phyloP scores from a whole-genome alignment of 2,797 vertebrate species.

The Coluber constrictor region DNA sequence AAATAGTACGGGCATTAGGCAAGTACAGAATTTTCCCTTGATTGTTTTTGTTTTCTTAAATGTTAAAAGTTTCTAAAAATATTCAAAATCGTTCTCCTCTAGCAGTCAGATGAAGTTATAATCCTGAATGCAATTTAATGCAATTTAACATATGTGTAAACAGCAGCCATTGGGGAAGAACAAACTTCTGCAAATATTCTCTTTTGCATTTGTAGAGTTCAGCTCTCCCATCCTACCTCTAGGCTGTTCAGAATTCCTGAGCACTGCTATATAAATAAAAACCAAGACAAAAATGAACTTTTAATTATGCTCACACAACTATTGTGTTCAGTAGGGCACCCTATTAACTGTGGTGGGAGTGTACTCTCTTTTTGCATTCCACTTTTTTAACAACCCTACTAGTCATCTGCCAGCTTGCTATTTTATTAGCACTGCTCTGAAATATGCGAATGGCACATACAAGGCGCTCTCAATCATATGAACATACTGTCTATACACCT shows the following conservation, averaged over 20 bases:
- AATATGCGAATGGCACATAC: background rate
- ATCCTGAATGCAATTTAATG: background rate
- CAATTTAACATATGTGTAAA: background rate
- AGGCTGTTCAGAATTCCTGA: background rate
- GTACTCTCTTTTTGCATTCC: background rate
- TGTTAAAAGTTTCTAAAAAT: background rate
- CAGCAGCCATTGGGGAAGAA: background rate
- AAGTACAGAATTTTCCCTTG: background rate
- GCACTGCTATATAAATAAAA: background rate
- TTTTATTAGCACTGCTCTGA: background rate
- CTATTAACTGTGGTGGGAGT: background rate
- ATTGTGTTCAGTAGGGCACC: background rate
- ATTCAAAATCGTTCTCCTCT: background rate
- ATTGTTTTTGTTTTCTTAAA: background rate
- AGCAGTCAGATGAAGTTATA: background rate
- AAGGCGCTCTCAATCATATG: background rate
- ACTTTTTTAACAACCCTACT: background rate
- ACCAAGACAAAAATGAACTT: background rate
- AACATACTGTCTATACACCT: background rate
- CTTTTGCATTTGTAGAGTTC: background rate
- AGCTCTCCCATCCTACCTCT: background rate
- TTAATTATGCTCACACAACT: background rate
- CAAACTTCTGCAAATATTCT: background rate
- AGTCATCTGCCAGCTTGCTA: background rate
- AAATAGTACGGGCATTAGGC: background rate